phyloP scores from a whole-genome alignment of 2,797 vertebrate genomes.

The Odontamblyopus rebecca region DNA sequence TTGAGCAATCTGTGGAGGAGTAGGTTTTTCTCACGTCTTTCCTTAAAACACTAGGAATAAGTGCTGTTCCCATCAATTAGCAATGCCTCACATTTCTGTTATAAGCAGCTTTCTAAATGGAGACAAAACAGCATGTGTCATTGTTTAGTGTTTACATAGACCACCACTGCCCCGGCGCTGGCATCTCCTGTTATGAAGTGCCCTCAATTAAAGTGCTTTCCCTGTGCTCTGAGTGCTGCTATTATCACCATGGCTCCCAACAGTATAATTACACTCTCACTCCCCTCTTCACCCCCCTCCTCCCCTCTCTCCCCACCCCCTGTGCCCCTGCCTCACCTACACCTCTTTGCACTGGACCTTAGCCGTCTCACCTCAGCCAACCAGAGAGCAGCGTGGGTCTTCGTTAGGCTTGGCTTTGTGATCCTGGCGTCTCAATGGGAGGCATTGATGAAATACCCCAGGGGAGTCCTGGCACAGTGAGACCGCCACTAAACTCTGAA shows the following conservation, averaged over 20 bases:
- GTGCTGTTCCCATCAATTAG: constrained; percentile 48
- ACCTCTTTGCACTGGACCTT: constrained; percentile 58
- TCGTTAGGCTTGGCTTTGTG: constrained; percentile 56
- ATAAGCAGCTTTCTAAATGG: constrained; percentile 45
- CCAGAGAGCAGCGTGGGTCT: constrained; percentile 50
- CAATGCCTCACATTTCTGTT: constrained; percentile 42
- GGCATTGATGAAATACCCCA: constrained; percentile 66
- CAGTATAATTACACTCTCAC: constrained; percentile 76
- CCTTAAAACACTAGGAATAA: constrained; percentile 1
- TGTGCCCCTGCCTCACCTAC: constrained; percentile 49
- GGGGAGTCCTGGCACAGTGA: constrained; percentile 51
- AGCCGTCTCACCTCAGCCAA: constrained; percentile 69
- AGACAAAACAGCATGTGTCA: constrained; percentile 42
- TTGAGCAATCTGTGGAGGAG: constrained; percentile 35
- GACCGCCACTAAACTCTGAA: constrained; percentile 64
- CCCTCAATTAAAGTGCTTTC: constrained; percentile 81
- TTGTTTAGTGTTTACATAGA: constrained; percentile 60
- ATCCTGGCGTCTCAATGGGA: constrained; percentile 54
- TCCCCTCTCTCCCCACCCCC: constrained; percentile 24
- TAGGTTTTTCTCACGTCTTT: constrained; percentile 23
- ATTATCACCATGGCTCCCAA: constrained; percentile 79
- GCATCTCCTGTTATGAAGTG: constrained; percentile 64
- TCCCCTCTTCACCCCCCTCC: constrained; percentile 31
- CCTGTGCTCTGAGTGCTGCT: constrained; percentile 65
- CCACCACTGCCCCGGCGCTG: constrained; percentile 45